Conservation (phyloP, 2,113 vertebrate genomes). For the Coracopsis vasa region DNA sequence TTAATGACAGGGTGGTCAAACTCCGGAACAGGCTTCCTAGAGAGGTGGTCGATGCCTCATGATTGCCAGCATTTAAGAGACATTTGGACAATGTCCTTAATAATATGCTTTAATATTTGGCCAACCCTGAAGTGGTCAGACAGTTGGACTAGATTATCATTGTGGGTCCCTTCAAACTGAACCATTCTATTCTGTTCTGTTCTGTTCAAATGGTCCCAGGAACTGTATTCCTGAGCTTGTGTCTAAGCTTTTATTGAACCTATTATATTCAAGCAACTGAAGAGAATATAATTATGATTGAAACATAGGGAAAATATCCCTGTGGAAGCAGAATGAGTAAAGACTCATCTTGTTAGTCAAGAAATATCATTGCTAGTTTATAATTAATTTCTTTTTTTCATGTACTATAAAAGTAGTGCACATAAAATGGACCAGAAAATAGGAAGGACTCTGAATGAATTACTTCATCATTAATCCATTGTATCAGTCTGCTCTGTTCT, state of each 20-base stretch:
- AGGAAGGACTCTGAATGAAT: not conserved
- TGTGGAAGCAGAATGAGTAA: not conserved
- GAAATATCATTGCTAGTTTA: not conserved
- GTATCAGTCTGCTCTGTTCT: not conserved
- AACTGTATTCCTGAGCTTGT: not conserved
- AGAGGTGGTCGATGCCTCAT: rapidly evolving
- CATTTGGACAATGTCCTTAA: not conserved
- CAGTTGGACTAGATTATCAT: not conserved
- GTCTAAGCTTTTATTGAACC: not conserved
- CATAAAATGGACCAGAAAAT: not conserved
- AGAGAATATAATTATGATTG: not conserved
- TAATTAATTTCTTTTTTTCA: not conserved
- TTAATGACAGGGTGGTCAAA: not conserved
- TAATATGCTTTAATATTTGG: not conserved
- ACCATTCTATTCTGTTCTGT: not conserved
- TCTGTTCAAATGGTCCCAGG: not conserved
- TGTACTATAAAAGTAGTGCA: not conserved
- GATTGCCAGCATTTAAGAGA: not conserved
- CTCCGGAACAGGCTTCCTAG: not conserved
- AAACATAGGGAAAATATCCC: not conserved
- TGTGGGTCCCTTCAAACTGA: not conserved
- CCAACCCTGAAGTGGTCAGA: not conserved
- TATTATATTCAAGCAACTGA: not conserved
- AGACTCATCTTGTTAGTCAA: not conserved
- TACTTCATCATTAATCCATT: not conserved